Base-by-base conservation (phyloP, 1,140 invertebrate genomes). In the Pseudomyrmex dendroicus region DNA sequence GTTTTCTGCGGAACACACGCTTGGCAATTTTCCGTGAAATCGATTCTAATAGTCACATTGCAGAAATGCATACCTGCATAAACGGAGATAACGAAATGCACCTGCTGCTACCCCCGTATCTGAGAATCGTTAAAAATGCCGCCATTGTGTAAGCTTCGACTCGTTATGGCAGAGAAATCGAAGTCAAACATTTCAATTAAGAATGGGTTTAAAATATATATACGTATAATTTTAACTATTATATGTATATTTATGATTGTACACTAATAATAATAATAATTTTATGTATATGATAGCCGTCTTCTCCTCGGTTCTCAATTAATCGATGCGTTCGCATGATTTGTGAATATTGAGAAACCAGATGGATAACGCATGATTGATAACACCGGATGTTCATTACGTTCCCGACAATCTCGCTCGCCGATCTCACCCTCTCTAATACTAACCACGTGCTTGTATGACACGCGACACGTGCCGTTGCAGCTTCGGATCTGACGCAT, bases 381-480 rank as follows among this genome's bases (percentile, higher is more conserved):
- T 48, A 52, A 78, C 52, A 68, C 35, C 74, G 52, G 63, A 78
- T 78, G 57, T 78, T 44, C 74, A 57, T 68, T 57, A 68, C 35
- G 64, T 56, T 57, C 35, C 5, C 52, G 35, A 57, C 17, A 17
- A 78, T 78, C 74, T 22, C 73, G 46, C n/a, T 22, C 73, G 46
- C n/a, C 62, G 62, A 77, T 77, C 25, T 25, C 22, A 64, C n/a
- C 25, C 17, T 35, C 35, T 35, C 25, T 56, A 35, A 56, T 77
- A 67, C 20, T 48, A 48, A 35, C 50, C 22, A 46, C 17, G 56
- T 82, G 44, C 46, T 70, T 73, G 35, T 35, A 62, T 82, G 67
- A 82, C 77, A 73, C 22, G 46, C 46, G 68, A 46, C 78, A 82
- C 78, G 78, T 61, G 78, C 68, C 57, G 54, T 70, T 77, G 74